phyloP scores from a whole-genome alignment of 2,888 invertebrate genomes.

The Andrena bucephala region DNA sequence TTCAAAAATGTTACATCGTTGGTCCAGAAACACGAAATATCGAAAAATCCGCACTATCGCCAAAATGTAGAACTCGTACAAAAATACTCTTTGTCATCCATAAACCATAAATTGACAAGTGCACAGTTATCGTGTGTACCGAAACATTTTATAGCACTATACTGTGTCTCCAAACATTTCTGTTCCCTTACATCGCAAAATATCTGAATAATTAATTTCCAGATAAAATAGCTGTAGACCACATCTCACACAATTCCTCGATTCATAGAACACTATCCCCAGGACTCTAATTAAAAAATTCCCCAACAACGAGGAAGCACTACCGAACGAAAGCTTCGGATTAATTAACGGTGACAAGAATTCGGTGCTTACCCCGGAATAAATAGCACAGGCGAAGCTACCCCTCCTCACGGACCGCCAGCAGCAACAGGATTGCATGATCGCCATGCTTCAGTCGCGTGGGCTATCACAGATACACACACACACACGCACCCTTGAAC shows the following conservation, averaged over 20 bases:
- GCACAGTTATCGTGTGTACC: too few species aligned
- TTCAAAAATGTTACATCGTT: not conserved
- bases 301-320: too few species aligned
- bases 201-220: too few species aligned
- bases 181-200: too few species aligned
- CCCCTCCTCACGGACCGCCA: conserved; percentile 91
- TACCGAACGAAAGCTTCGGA: not conserved
- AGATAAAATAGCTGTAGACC: too few species aligned
- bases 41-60: not conserved
- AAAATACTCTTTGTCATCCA: too few species aligned
- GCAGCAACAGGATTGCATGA: conserved; percentile 92
- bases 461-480: conserved; percentile 26
- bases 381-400: conserved; percentile 90
- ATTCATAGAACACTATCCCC: too few species aligned
- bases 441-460: conserved; percentile 87
- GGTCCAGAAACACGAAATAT: not conserved
- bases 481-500: not conserved
- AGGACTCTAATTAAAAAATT: too few species aligned
- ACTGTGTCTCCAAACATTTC: too few species aligned
- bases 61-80: not conserved
- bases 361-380: conserved; percentile 88
- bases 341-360: not conserved
- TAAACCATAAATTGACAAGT: too few species aligned
- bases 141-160: too few species aligned
- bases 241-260: too few species aligned